Evolutionary conservation across 37 sponge, comb jelly and placozoan genomes (phyloP).

Genomic region (Aphrocallistes beatrix): DNA sequence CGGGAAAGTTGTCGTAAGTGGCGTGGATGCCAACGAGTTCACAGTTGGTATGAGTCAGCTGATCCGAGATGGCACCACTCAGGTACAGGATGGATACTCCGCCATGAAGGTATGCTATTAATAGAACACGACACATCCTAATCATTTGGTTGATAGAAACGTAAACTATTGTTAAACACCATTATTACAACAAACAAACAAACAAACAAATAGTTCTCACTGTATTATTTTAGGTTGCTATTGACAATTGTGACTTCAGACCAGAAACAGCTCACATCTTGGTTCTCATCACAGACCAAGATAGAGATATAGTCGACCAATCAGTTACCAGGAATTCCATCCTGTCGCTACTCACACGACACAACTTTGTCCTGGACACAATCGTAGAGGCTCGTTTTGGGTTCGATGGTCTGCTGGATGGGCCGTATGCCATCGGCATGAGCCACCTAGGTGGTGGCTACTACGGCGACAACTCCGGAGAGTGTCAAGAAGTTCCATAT

Average conservation of each 20-base stretch:
- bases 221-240: background rate
- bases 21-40: background rate
- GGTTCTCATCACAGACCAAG: conserved; percentile 64
- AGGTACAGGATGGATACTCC: conserved; percentile 64
- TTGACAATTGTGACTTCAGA: background rate
- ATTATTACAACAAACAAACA: background rate
- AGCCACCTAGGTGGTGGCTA: background rate
- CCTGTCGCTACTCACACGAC: background rate
- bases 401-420: background rate
- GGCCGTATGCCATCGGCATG: background rate
- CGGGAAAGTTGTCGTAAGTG: background rate
- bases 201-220: background rate
- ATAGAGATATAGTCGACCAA: conserved; percentile 26
- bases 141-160: background rate
- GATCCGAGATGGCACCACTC: conserved; percentile 26
- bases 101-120: conserved; percentile 29
- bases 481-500: background rate
- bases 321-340: conserved; percentile 23
- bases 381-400: conserved; percentile 24
- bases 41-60: background rate
- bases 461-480: conserved; percentile 8
- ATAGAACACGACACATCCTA: background rate
- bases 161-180: background rate
- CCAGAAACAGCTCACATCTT: conserved; percentile 34
- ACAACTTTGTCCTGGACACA: conserved; percentile 30